phyloP scores from a whole-genome alignment of 2,113 vertebrate species.

The Hylia prasina region DNA sequence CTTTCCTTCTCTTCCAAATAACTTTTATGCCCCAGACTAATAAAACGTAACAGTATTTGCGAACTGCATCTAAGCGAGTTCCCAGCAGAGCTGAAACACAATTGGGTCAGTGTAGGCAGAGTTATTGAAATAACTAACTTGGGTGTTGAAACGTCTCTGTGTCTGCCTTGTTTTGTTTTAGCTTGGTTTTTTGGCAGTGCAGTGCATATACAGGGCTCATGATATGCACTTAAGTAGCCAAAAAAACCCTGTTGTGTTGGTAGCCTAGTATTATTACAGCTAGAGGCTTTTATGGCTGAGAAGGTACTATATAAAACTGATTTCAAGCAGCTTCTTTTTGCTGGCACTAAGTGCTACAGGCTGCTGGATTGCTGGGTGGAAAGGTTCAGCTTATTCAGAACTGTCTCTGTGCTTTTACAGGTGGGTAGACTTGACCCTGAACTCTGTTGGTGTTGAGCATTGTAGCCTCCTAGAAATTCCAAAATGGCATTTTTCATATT shows the following conservation, averaged over 20 bases:
- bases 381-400: background rate
- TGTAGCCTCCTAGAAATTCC: background rate
- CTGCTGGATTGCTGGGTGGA: background rate
- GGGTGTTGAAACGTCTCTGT: slow-evolving; percentile 16
- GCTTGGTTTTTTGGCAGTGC: slow-evolving; percentile 8
- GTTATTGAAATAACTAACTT: background rate
- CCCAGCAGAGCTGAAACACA: background rate
- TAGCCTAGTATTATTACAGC: background rate
- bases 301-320: background rate
- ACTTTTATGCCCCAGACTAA: background rate
- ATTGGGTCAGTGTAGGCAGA: slow-evolving; percentile 36
- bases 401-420: background rate
- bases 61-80: background rate
- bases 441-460: background rate
- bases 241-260: background rate
- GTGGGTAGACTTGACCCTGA: background rate
- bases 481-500: background rate
- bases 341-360: background rate
- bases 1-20: background rate
- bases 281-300: background rate
- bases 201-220: background rate
- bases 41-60: background rate
- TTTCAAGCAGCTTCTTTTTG: background rate
- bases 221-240: background rate
- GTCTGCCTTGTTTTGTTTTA: slow-evolving; percentile 14